Conservation (phyloP, 2,888 invertebrate genomes). For the Griposia aprilina region DNA sequence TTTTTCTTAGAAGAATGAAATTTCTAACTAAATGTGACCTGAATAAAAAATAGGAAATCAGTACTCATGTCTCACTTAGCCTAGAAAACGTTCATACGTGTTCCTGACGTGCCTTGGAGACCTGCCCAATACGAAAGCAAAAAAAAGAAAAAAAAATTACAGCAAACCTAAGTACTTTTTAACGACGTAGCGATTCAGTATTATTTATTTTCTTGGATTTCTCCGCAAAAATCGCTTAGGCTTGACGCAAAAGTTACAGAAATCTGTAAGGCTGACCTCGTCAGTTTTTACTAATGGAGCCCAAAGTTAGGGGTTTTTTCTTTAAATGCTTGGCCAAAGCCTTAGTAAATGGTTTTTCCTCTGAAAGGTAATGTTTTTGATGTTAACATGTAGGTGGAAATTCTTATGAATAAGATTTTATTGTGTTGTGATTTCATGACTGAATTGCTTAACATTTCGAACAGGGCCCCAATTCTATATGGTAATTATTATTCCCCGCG, state of each 20-base stretch:
- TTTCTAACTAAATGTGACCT: slow-evolving; percentile 14
- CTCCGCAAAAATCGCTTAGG: slow-evolving; percentile 27
- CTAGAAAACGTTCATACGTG: slow-evolving; percentile 45
- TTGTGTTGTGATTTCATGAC: background rate
- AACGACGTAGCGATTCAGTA: slow-evolving; percentile 48
- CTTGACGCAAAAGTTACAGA: slow-evolving; percentile 8
- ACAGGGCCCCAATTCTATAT: no score
- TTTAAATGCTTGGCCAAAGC: background rate
- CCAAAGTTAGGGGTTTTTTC: slow-evolving; percentile 2
- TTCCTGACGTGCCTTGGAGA: slow-evolving; percentile 49
- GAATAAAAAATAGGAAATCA: slow-evolving; percentile 13
- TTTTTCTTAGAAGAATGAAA: background rate
- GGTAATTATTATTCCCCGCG: no score
- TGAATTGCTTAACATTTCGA: background rate
- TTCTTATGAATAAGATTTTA: background rate
- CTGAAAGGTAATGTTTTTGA: slow-evolving; percentile 6
- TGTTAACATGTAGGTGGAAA: background rate
- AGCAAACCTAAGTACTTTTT: slow-evolving; percentile 52
- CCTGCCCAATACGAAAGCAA: slow-evolving; percentile 40
- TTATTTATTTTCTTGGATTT: slow-evolving; percentile 40
- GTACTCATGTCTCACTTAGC: slow-evolving; percentile 26
- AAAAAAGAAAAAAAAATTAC: slow-evolving; percentile 19
- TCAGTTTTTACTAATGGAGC: slow-evolving; percentile 8
- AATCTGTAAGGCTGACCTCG: slow-evolving; percentile 24
- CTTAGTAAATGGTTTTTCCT: background rate